Base-by-base conservation (phyloP, 1,140 invertebrate species). In the Trissolcus basalis region DNA sequence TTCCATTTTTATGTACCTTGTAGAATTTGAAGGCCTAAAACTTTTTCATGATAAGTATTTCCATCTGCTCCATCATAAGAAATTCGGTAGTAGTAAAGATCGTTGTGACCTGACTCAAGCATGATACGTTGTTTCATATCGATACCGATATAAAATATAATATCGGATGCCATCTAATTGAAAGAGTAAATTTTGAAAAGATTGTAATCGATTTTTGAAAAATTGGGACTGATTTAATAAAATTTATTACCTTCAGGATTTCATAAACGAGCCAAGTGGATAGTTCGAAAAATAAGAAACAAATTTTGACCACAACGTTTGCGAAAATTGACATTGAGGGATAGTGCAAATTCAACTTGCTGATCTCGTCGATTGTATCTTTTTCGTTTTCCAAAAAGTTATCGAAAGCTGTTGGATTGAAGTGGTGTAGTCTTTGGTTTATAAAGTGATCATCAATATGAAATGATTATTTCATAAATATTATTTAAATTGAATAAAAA, bases 101-200 rank as follows among this genome's bases (percentile, higher is more conserved):
- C 14, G 5, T 33, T 4, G 7, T 49, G 39, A 8, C 48, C 32
- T n/a, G 58, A 68, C 51, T 53, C 16, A 6, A 51, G 13, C 50
- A 75, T 15, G n/a, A 75, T 56, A 53, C 58, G 16, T 39, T 75
- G 63, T 43, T 75, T 75, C 39, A 63, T 47, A n/a, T 75, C 72
- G 35, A 75, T 75, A 9, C 72, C 72, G 8, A 60, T 35, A 39
- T 59, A 68, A 63, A 75, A 75, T 48, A 75, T 10, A 15, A 69
- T 16, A 49, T 75, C 58, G 35, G 71, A 68, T 39, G 27, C 51
- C 4, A 74, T 32, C 63, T 68, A 27, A 35, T 27, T 27, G 19
- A 61, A 59, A 50, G n/a, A 36, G 3, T 39, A 39, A 39, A 39
- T 11, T 39, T 39, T n/a, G 19, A 27, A 39, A 10, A 35, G 5